phyloP scores from a whole-genome alignment of 1,140 invertebrate species.

The Drosophila ananassae region DNA sequence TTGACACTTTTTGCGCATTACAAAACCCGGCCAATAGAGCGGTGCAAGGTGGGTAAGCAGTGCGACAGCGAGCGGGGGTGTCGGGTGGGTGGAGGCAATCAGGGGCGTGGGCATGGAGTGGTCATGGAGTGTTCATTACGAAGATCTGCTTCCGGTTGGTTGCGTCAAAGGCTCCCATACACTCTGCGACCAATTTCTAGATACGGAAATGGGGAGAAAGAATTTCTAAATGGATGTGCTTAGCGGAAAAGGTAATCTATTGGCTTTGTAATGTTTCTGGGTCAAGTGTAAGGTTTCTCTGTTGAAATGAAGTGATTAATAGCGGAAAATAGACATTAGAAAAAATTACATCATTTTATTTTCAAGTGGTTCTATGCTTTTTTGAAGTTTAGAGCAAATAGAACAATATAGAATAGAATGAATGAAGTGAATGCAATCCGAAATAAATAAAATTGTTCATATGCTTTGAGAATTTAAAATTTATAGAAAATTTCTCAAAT shows the following conservation, averaged over 20 bases:
- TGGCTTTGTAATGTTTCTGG: background rate
- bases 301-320: background rate
- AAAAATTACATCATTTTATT: background rate
- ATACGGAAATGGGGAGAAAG: constrained; percentile 20
- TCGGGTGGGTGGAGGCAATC: constrained; percentile 6
- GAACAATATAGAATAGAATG: too few species aligned
- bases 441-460: too few species aligned
- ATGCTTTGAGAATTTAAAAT: too few species aligned
- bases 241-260: constrained; percentile 1
- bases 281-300: constrained; percentile 20
- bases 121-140: constrained; percentile 53
- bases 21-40: constrained; percentile 41
- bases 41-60: background rate
- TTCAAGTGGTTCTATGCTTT: background rate
- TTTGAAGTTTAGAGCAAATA: background rate
- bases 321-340: background rate
- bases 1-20: constrained; percentile 72
- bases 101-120: constrained; percentile 34
- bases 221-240: background rate
- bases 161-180: constrained; percentile 26
- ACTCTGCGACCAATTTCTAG: constrained; percentile 5
- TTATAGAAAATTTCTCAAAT: too few species aligned
- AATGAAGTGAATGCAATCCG: too few species aligned
- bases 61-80: background rate
- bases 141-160: constrained; percentile 59